Conservation (phyloP, 2,888 invertebrate genomes). For the Apamea crenata region DNA sequence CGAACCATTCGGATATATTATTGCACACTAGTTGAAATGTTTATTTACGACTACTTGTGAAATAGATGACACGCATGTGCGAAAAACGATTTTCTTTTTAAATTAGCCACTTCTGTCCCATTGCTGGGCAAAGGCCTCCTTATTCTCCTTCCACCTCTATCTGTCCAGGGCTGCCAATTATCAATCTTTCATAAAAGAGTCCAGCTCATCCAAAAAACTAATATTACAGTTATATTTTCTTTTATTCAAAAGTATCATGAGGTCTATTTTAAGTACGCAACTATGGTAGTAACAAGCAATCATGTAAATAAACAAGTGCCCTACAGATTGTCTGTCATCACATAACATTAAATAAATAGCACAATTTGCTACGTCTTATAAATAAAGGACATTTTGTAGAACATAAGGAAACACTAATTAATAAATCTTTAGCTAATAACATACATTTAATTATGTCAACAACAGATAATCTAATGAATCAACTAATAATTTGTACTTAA, state of each 20-base stretch:
- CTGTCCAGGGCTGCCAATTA: too few relatives aligned
- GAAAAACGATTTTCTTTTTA: not conserved
- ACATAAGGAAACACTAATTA: not conserved
- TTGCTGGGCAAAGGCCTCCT: too few relatives aligned
- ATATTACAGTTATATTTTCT: not conserved
- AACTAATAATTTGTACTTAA: not conserved
- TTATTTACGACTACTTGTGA: conserved; percentile 37
- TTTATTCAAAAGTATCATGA: not conserved
- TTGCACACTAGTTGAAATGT: not conserved
- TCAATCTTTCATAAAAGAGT: too few relatives aligned
- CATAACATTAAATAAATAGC: not conserved
- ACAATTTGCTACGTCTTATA: not conserved
- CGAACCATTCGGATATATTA: not conserved
- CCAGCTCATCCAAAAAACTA: too few relatives aligned
- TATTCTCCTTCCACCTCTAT: too few relatives aligned
- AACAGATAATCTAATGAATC: not conserved
- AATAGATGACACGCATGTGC: conserved; percentile 3
- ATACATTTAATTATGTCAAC: not conserved
- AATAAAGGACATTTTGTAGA: not conserved
- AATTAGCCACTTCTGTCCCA: too few relatives aligned
- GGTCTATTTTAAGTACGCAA: not conserved
- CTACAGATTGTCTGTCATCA: not conserved
- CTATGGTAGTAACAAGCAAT: not conserved
- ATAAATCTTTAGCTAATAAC: not conserved
- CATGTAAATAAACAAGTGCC: not conserved